Evolutionary conservation across 2,797 vertebrate species (phyloP).

Genomic region (Silurus aristotelis): DNA sequence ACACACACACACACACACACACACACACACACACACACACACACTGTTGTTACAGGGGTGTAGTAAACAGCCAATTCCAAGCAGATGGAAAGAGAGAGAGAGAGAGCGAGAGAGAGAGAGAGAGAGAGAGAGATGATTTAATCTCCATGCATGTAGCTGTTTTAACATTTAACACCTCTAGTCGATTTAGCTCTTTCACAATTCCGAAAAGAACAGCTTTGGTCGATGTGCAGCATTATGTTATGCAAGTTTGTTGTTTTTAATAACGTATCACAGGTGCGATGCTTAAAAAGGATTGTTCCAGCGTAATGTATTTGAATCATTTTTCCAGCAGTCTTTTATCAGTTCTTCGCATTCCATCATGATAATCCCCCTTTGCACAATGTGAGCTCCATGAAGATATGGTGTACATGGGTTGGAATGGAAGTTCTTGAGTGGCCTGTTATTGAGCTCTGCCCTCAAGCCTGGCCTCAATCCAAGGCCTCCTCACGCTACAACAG

Average conservation of each 20-base stretch:
- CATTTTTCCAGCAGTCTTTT: not conserved
- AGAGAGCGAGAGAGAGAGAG: constrained; percentile 4
- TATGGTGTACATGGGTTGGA: too few species aligned
- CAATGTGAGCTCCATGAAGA: too few species aligned
- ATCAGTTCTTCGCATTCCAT: not conserved
- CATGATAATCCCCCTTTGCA: too few species aligned
- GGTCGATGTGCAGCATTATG: constrained; percentile 25
- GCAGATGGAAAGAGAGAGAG: constrained; percentile 14
- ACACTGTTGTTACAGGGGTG: constrained; percentile 31
- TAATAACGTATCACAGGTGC: constrained; percentile 6
- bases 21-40: not conserved
- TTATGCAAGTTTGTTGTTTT: constrained; percentile 7
- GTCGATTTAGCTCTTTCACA: not conserved
- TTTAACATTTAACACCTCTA: constrained; percentile 26
- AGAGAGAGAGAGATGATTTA: constrained; percentile 8
- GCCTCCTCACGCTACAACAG: too few species aligned
- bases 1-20: constrained; percentile 10
- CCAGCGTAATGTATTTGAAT: not conserved
- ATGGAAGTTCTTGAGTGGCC: too few species aligned
- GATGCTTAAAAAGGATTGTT: not conserved
- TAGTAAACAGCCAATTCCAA: constrained; percentile 37
- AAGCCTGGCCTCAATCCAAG: too few species aligned
- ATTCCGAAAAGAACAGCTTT: not conserved
- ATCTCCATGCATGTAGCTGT: constrained; percentile 1
- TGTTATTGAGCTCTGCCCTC: too few species aligned